Conservation (phyloP, 2,888 invertebrate genomes). For the Ochropleura plecta region DNA sequence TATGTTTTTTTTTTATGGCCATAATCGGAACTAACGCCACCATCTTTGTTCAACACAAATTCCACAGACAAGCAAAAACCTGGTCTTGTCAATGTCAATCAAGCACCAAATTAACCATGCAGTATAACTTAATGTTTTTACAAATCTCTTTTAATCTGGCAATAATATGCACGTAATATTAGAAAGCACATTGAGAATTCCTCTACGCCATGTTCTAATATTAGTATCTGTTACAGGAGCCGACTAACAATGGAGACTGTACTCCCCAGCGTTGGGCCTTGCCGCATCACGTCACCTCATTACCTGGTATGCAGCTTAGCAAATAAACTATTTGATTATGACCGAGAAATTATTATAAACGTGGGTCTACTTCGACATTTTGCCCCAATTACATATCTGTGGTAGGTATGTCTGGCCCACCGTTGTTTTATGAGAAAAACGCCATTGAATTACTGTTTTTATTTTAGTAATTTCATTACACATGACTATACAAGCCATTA, state of each 20-base stretch:
- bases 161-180: conserved; percentile 47
- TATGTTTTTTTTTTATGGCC: too few relatives aligned
- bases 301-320: conserved; percentile 87
- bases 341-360: not conserved
- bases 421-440: not conserved
- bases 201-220: conserved; percentile 7
- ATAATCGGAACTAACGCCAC: not conserved
- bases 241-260: conserved; percentile 78
- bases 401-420: not conserved
- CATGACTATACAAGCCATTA: not conserved
- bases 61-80: not conserved
- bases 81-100: not conserved
- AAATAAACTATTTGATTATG: not conserved
- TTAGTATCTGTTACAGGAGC: conserved; percentile 78
- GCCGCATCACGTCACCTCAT: conserved; percentile 91
- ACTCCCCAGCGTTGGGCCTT: conserved; percentile 88
- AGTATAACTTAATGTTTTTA: not conserved
- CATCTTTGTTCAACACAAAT: not conserved
- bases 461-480: not conserved
- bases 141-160: conserved; percentile 7
- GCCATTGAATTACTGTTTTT: not conserved
- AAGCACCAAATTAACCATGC: not conserved
- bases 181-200: not conserved
- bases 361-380: not conserved
- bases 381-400: conserved; percentile 16